These are phyloP conservation scores for Vanacampus margaritifer DNA, from an alignment of 2,113 vertebrate genomes.

Conservation along the genomic window DNA sequence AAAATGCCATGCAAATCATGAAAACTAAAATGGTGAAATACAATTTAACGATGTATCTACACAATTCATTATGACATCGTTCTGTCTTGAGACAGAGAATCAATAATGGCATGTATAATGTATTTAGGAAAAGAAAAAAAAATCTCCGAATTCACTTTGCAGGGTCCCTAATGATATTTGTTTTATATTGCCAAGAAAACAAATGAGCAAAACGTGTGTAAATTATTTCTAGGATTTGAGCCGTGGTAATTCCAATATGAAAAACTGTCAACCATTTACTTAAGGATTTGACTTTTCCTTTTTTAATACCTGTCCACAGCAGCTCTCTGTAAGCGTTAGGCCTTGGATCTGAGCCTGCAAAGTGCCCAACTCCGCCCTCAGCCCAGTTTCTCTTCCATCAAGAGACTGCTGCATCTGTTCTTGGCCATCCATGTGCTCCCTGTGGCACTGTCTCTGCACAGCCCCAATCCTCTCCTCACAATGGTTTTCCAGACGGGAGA, in stretches of 20 bases:
- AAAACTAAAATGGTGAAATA: too few relatives aligned
- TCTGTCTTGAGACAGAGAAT: too few relatives aligned
- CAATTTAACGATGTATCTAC: too few relatives aligned
- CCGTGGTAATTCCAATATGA: background rate
- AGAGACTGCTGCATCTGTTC: constrained; percentile 83
- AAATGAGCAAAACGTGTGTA: background rate
- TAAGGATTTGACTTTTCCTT: background rate
- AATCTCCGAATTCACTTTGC: too few relatives aligned
- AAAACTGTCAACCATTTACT: background rate
- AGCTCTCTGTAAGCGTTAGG: constrained; percentile 82
- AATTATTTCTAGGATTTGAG: background rate
- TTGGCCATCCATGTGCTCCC: constrained; percentile 83
- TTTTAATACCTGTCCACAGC: constrained; percentile 77
- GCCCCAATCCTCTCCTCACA: constrained; percentile 84
- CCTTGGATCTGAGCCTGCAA: constrained; percentile 89
- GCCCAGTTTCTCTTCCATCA: constrained; percentile 85
- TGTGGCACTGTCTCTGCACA: constrained; percentile 82
- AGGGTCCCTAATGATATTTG: too few relatives aligned
- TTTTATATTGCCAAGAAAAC: too few relatives aligned
- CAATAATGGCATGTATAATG: too few relatives aligned
- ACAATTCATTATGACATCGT: too few relatives aligned
- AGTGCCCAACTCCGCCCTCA: constrained; percentile 85
- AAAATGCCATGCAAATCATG: too few relatives aligned
- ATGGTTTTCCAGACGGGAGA: constrained; percentile 78
- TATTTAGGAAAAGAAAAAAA: too few relatives aligned